Base-by-base conservation (phyloP, 2,888 invertebrate genomes). In the Harpagoxenus sublaevis region DNA sequence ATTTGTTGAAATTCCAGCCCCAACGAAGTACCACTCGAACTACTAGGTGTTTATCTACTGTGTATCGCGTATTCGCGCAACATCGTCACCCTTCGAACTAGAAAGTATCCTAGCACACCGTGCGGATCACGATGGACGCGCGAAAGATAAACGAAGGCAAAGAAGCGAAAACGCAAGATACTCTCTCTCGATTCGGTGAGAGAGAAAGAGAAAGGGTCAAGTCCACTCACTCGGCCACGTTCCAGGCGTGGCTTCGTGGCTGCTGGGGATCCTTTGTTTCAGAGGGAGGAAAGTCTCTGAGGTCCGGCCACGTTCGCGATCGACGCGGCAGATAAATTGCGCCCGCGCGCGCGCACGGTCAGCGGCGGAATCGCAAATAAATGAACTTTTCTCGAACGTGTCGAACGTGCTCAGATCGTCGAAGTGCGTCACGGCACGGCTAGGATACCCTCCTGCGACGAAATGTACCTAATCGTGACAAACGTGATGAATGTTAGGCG, bases 1-100 rank as follows among this genome's bases (percentile, higher is more conserved):
- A 68, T 89, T 89, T 84, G 74, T 87, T 84, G 84, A 84, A 86
- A 89, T 87, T 89, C 89, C 87, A 65, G 63, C 65, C 81, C 63
- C 63, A 39, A 39, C 51, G 53, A 51, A 48, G 66, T 42, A 5
- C 48, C 6, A 6, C 28, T 23, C 23, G 35, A 18, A 35, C 62
- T 57, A 35, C 28, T 45, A 23, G 39, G n/a, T 48, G 31, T 57
- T 55, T 35, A n/a, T n/a, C n/a, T n/a, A n/a, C 51, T 55, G 65
- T 60, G 75, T 31, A 57, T 51, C 77, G 82, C 62, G 39, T 77
- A 45, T 68, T 68, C 48, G 66, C 60, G 42, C 39, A 57, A 71
- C 57, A 45, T 70, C 39, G 70, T 42, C 28, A 12, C 63, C 39
- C 39, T 57, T 42, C 78, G 78, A 68, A 45, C 35, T 28, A 31